phyloP scores from a whole-genome alignment of 2,797 vertebrate species.

The Hydrolagus colliei region DNA sequence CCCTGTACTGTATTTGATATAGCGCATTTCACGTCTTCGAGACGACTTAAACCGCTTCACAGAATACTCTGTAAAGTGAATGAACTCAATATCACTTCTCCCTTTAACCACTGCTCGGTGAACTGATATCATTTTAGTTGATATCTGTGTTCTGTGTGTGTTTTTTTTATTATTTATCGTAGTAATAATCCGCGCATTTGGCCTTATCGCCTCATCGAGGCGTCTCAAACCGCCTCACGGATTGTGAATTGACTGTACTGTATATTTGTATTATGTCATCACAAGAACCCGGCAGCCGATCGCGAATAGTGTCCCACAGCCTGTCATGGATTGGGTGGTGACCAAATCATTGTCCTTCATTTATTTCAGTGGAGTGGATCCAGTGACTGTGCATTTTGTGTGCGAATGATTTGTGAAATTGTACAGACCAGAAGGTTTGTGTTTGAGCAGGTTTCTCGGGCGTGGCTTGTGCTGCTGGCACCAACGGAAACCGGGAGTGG shows the following conservation, averaged over 20 bases:
- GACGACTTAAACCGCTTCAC: too few relatives aligned
- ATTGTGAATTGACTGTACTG: not conserved
- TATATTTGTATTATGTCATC: not conserved
- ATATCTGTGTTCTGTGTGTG: not conserved
- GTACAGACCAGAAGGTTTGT: not conserved
- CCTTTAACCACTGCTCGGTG: not conserved
- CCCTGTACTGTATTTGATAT: too few relatives aligned
- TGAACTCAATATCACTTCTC: not conserved
- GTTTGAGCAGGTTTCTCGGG: not conserved
- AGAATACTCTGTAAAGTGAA: too few relatives aligned
- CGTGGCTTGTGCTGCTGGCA: not conserved
- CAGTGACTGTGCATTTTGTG: not conserved
- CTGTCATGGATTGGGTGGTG: not conserved
- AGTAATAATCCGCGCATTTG: not conserved
- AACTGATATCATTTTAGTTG: not conserved
- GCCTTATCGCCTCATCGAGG: too few relatives aligned
- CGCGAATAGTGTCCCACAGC: not conserved
- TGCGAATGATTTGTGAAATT: not conserved
- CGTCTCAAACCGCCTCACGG: too few relatives aligned
- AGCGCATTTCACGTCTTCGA: too few relatives aligned
- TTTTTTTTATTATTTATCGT: too few relatives aligned
- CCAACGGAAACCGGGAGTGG: slow-evolving; percentile 2
- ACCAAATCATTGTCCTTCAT: not conserved
- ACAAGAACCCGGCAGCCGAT: not conserved
- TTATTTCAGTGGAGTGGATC: not conserved